Evolutionary conservation across 2,888 invertebrate genomes (phyloP).

Genomic region (Parnassius mnemosyne): DNA sequence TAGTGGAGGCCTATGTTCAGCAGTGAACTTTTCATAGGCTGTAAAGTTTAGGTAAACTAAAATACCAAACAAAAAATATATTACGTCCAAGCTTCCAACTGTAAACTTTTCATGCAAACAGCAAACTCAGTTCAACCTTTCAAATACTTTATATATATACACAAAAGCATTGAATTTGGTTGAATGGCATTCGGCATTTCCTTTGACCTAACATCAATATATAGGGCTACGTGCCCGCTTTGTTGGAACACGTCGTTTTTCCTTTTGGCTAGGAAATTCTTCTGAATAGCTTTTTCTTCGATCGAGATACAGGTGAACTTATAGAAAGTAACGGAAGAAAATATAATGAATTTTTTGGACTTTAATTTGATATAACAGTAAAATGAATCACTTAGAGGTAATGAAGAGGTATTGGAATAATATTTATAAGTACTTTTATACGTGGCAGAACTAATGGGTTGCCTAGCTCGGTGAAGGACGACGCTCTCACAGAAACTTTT

Average conservation of each 20-base stretch:
- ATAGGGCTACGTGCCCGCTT: conserved; percentile 16
- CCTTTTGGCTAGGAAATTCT: conserved; percentile 4
- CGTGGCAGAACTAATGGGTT: no score
- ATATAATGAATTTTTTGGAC: no score
- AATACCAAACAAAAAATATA: neutral
- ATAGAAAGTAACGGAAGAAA: no score
- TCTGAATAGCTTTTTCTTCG: neutral
- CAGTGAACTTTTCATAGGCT: no score
- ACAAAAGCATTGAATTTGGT: conserved; percentile 13
- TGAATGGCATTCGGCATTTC: conserved; percentile 15
- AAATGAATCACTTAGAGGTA: no score
- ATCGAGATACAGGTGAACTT: no score
- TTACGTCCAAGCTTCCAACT: neutral
- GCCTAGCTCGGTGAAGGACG: no score
- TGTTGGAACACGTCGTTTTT: neutral
- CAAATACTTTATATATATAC: neutral
- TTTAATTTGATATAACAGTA: no score
- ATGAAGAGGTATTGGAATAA: no score
- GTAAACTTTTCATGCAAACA: neutral
- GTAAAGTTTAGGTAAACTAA: neutral
- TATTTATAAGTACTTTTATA: no score
- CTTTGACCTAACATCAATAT: conserved; percentile 20
- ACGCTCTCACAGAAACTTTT: no score
- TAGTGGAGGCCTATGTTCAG: no score
- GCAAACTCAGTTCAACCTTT: neutral